Evolutionary conservation across 2,888 invertebrate genomes (phyloP).

Genomic region (Anaspis maculata): DNA sequence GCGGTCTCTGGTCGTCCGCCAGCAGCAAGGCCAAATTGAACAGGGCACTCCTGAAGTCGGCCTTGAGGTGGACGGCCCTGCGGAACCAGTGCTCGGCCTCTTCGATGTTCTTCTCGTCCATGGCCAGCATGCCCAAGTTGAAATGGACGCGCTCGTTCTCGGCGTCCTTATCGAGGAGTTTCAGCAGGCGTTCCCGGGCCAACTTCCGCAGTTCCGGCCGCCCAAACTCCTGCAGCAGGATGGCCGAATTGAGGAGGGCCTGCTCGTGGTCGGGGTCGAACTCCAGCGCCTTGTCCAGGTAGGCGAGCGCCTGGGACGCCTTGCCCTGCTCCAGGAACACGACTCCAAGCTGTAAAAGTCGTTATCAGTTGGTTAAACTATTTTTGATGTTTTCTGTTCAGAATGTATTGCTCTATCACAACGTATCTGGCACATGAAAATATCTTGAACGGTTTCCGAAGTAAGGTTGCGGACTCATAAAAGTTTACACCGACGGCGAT

Average conservation of each 20-base stretch:
- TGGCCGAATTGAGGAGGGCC: conserved; percentile 90
- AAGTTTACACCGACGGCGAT: too few relatives aligned
- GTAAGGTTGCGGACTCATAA: too few relatives aligned
- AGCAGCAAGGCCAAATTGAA: conserved; percentile 88
- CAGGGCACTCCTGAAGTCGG: conserved; percentile 85
- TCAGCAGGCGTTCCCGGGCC: conserved; percentile 71
- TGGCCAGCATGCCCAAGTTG: conserved; percentile 92
- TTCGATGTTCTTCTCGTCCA: conserved; percentile 86
- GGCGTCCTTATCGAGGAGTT: conserved; percentile 66
- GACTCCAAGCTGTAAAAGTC: conserved; percentile 69
- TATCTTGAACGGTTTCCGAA: too few relatives aligned
- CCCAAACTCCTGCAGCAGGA: conserved; percentile 84
- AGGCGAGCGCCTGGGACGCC: conserved; percentile 81
- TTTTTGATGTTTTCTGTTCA: too few relatives aligned
- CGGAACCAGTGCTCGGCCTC: conserved; percentile 84
- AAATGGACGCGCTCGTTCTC: conserved; percentile 89
- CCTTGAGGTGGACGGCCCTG: conserved; percentile 77
- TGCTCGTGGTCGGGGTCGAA: conserved; percentile 92
- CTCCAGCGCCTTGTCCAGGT: conserved; percentile 87
- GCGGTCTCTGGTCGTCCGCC: conserved; percentile 79
- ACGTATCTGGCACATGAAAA: too few relatives aligned
- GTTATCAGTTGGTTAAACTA: too few relatives aligned
- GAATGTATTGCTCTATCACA: too few relatives aligned
- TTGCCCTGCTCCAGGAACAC: conserved; percentile 90
- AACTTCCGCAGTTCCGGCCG: conserved; percentile 70